Evolutionary conservation across 1,140 invertebrate genomes (phyloP), one percentile per base, ranked within the genome.

Genomic region (Babylonia areolata): DNA sequence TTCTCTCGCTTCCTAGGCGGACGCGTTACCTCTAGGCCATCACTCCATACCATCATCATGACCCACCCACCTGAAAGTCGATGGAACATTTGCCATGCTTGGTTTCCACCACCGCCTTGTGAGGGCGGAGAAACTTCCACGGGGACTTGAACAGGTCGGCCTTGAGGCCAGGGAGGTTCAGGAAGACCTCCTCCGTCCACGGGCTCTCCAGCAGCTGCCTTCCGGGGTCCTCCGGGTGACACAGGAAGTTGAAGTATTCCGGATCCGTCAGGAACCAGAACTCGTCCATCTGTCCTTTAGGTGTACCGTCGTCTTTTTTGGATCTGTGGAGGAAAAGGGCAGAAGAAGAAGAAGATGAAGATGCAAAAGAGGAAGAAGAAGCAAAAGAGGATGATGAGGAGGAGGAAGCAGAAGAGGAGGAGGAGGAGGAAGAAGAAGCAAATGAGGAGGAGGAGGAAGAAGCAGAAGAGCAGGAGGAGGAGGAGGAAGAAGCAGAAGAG

Each of bases 251-350:
- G 42, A 81, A 58, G 39, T 54, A 23, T 35, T 81, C 80, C 12
- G 80, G 80, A 33, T 81, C 54, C 23, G 80, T 81, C 42, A 81
- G 46, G 33, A 81, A 81, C 80, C 80, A 81, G 80, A 58, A 81
- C 80, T 81, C 80, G 46, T 81, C 80, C n/a, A 81, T 46, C 15
- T 69, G 58, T 31, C 58, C 58, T 69, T 69, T 69, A 6, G 58
- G 17, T 23, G 17, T 23, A 12, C 58, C 58, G 17, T 23, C 58
- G 23, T 28, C 28, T 31, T 69, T 23, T 69, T 28, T 69, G 20
- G 58, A 69, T 23, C 58, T 69, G 58, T 9, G 51, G 20, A 54
- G 58, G 28, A 69, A 69, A 69, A 23, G 58, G 23, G 58, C 6
- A 23, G 20, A 9, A 2, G 6, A 69, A n/a, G 11, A 9, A 9